These are phyloP conservation scores for Drosophila repleta DNA, from an alignment of 1,140 invertebrate species.

Conservation along the genomic window DNA sequence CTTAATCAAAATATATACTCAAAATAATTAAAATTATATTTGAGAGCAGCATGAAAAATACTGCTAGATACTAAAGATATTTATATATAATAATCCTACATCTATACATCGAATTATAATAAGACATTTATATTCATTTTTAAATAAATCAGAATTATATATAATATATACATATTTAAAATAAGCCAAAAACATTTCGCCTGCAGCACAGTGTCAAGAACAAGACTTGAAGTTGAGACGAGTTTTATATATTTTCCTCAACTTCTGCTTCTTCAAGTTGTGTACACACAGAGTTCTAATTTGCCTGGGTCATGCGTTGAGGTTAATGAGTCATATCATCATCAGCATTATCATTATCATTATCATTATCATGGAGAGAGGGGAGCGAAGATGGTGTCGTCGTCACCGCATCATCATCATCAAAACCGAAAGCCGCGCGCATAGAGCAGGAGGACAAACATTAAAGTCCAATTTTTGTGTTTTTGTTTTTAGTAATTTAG, in stretches of 20 bases:
- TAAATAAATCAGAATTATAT: background rate
- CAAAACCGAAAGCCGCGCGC: constrained; percentile 54
- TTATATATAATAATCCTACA: too few species aligned
- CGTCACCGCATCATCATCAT: constrained; percentile 45
- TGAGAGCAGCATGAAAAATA: too few species aligned
- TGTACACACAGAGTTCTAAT: constrained; percentile 64
- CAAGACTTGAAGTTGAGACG: constrained; percentile 28
- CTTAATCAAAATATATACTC: too few species aligned
- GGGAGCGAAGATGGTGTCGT: background rate
- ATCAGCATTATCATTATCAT: constrained; percentile 69
- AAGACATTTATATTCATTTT: too few species aligned
- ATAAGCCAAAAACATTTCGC: background rate
- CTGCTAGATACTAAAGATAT: too few species aligned
- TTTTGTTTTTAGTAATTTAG: constrained; percentile 75
- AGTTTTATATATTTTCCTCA: constrained; percentile 14
- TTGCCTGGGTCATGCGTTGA: constrained; percentile 80
- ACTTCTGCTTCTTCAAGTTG: constrained; percentile 15
- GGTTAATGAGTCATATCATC: constrained; percentile 81
- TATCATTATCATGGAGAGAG: constrained; percentile 28
- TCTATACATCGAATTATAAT: too few species aligned
- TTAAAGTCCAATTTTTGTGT: constrained; percentile 67
- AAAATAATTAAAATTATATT: too few species aligned
- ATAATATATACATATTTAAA: background rate
- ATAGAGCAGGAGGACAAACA: constrained; percentile 47
- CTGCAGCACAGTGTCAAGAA: constrained; percentile 32